Evolutionary conservation across 1,140 invertebrate genomes (phyloP).

Genomic region (Lepidurus apus): DNA sequence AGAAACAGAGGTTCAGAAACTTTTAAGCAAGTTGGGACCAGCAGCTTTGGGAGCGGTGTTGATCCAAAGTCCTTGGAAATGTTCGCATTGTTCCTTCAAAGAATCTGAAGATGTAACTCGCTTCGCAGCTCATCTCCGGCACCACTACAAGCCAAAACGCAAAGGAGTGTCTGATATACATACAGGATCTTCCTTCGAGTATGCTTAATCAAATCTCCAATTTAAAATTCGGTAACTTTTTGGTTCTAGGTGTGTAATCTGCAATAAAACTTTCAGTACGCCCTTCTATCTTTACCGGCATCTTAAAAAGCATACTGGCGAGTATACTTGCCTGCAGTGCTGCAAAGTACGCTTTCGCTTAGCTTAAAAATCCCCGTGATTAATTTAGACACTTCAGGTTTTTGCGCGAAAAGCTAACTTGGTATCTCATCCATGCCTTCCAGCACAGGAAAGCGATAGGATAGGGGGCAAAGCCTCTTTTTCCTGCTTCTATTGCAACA

Average conservation of each 20-base stretch:
- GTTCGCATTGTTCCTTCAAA: background rate
- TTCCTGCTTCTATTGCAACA: conserved; percentile 2
- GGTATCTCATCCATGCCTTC: background rate
- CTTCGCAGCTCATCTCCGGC: background rate
- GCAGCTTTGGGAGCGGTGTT: background rate
- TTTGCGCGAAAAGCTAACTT: background rate
- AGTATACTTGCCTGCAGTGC: background rate
- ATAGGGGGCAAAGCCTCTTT: background rate
- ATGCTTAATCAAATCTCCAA: background rate
- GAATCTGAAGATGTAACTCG: conserved; percentile 8
- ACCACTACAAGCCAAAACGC: background rate
- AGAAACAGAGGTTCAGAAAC: background rate
- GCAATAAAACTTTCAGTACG: background rate
- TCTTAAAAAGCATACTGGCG: background rate
- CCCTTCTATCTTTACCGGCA: background rate
- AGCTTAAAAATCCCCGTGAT: background rate
- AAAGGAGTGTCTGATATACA: background rate
- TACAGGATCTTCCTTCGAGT: background rate
- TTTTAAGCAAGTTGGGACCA: background rate
- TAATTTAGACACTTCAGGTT: background rate
- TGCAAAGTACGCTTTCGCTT: background rate
- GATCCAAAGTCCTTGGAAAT: background rate
- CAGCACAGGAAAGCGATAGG: background rate
- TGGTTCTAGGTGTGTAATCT: background rate
- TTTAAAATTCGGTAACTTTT: background rate